A percentile compares a stretch with the other conserved stretches of the same genome.
These are phyloP conservation scores for Etia nguti DNA, from an alignment of 2,113 vertebrate genomes.

Conservation along the genomic window DNA sequence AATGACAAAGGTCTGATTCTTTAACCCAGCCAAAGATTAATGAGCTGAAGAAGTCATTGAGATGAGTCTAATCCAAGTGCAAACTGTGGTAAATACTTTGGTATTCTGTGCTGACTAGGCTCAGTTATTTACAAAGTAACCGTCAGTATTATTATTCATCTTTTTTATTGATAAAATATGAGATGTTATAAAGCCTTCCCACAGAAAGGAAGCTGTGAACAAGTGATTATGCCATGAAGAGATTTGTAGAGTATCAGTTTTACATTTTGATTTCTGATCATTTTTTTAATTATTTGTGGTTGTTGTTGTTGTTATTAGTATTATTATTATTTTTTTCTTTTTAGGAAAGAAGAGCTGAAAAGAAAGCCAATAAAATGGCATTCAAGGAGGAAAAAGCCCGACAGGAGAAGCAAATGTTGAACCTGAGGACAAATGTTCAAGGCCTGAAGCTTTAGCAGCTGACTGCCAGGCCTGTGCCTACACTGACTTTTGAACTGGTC, in stretches of 20 bases:
- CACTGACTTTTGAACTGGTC: neutral
- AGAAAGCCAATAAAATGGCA: conserved; percentile 87
- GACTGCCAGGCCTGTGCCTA: neutral
- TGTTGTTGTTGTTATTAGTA: neutral
- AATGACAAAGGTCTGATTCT: neutral
- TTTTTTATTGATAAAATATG: neutral
- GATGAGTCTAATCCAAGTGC: neutral
- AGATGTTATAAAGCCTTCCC: neutral
- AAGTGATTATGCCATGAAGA: neutral
- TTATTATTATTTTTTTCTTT: neutral
- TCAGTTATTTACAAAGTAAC: neutral
- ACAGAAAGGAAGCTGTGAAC: neutral
- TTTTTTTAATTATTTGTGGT: neutral
- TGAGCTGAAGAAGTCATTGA: neutral
- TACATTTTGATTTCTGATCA: neutral
- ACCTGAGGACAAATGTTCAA: conserved; percentile 81
- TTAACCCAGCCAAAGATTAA: neutral
- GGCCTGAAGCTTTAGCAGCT: conserved; percentile 82
- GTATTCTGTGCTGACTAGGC: neutral
- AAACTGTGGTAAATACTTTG: neutral
- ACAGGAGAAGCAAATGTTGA: conserved; percentile 88
- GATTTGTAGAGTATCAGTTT: neutral
- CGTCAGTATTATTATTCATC: neutral
- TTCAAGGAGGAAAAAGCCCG: conserved; percentile 88
- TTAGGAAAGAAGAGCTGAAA: conserved; percentile 88